phyloP scores from a whole-genome alignment of 2,888 invertebrate genomes.

The Acleris emargana region DNA sequence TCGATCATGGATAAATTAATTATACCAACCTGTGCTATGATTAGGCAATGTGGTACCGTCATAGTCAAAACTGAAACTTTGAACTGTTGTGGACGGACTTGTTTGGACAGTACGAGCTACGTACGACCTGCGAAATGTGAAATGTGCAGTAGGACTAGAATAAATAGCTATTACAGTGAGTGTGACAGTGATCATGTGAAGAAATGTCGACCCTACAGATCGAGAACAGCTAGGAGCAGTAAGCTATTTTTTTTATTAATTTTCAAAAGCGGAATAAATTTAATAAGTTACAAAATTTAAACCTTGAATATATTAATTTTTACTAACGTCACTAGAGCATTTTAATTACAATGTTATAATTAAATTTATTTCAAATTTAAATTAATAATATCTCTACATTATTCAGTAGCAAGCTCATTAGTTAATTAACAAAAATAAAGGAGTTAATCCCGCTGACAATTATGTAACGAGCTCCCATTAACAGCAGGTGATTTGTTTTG shows the following conservation, averaged over 20 bases:
- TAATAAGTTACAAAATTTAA: too few species aligned
- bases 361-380: not conserved
- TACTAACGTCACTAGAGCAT: too few species aligned
- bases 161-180: constrained; percentile 74
- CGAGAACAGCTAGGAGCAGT: constrained; percentile 73
- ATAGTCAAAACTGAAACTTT: constrained; percentile 73
- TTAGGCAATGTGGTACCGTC: constrained; percentile 70
- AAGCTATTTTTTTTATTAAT: constrained; percentile 53
- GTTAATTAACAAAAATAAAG: constrained; percentile 21
- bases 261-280: not conserved
- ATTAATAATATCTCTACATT: not conserved
- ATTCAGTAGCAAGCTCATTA: constrained; percentile 19
- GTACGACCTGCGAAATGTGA: constrained; percentile 65
- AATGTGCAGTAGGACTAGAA: constrained; percentile 74
- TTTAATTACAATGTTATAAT: too few species aligned
- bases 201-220: constrained; percentile 67
- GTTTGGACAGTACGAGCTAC: constrained; percentile 43
- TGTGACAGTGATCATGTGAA: constrained; percentile 77
- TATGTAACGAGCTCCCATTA: constrained; percentile 19
- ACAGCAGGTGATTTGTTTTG: constrained; percentile 21
- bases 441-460: constrained; percentile 9
- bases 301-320: too few species aligned
- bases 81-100: constrained; percentile 44
- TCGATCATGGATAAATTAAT: constrained; percentile 71
- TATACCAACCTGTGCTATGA: constrained; percentile 70